Evolutionary conservation across 2,888 invertebrate species (phyloP).

Genomic region (Laothoe populi): DNA sequence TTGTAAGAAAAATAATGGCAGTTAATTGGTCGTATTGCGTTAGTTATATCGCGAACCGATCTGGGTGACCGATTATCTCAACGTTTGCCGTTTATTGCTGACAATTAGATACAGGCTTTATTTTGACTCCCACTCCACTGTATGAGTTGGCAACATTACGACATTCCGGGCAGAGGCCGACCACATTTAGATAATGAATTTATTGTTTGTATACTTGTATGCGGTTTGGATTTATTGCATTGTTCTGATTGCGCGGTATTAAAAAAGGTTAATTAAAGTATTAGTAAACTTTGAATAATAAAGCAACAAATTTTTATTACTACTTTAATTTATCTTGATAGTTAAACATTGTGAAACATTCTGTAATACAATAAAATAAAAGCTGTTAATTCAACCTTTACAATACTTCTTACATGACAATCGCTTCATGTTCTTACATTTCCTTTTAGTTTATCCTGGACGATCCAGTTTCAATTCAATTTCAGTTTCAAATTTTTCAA

Average conservation of each 20-base stretch:
- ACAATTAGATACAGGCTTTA: constrained; percentile 40
- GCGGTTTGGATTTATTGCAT: background rate
- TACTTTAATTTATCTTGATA: background rate
- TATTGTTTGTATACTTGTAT: constrained; percentile 31
- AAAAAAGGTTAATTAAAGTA: background rate
- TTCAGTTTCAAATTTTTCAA: too few relatives aligned
- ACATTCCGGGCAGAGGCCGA: constrained; percentile 57
- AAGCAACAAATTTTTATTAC: background rate
- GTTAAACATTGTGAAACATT: background rate
- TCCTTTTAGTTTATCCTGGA: background rate
- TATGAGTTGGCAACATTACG: constrained; percentile 58
- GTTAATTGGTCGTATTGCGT: background rate
- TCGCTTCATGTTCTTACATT: background rate
- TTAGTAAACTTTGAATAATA: background rate
- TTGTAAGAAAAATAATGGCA: background rate
- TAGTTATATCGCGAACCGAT: constrained; percentile 13
- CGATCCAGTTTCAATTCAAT: constrained; percentile 6
- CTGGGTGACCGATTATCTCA: constrained; percentile 26
- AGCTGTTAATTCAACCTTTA: too few relatives aligned
- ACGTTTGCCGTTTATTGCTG: constrained; percentile 29
- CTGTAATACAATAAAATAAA: too few relatives aligned
- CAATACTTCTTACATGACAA: background rate
- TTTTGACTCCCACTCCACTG: constrained; percentile 55
- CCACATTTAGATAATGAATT: constrained; percentile 42
- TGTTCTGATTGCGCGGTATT: background rate